Evolutionary conservation across 1,140 invertebrate species (phyloP).

Genomic region (Nomia melanderi): DNA sequence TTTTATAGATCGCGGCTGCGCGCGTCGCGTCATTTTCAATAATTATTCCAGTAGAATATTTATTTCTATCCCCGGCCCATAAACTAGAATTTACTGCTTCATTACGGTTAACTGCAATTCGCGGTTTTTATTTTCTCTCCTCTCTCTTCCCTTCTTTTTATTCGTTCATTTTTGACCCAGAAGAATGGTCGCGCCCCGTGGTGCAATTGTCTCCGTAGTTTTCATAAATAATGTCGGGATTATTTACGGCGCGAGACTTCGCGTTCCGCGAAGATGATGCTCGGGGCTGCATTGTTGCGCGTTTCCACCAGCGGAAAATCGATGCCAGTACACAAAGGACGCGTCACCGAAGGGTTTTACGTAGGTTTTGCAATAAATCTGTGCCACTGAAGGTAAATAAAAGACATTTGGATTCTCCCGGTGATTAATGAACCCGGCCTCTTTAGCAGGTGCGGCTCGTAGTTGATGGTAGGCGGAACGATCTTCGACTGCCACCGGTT

Average conservation of each 20-base stretch:
- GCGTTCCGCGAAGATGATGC: conserved; percentile 32
- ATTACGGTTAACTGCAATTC: neutral
- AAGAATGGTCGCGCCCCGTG: conserved; percentile 7
- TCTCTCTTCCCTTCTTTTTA: neutral
- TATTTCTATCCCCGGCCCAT: neutral
- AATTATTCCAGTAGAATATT: neutral
- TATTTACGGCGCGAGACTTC: conserved; percentile 29
- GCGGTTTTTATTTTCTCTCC: neutral
- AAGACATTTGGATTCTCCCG: neutral
- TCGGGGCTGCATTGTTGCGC: conserved; percentile 24
- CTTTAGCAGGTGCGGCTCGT: neutral
- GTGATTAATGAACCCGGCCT: conserved; percentile 8
- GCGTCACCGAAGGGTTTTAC: conserved; percentile 8
- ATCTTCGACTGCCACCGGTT: neutral
- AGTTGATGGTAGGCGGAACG: neutral
- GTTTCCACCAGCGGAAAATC: conserved; percentile 11
- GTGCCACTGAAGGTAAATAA: conserved; percentile 1
- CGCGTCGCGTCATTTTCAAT: neutral
- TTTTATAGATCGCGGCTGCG: too few species aligned
- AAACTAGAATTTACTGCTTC: conserved; percentile 12
- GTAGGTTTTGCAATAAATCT: neutral
- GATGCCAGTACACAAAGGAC: neutral
- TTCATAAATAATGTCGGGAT: conserved; percentile 26
- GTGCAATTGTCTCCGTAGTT: conserved; percentile 23
- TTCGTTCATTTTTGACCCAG: neutral